phyloP scores from a whole-genome alignment of 1,140 invertebrate species.

The Lysiphlebus fabarum region DNA sequence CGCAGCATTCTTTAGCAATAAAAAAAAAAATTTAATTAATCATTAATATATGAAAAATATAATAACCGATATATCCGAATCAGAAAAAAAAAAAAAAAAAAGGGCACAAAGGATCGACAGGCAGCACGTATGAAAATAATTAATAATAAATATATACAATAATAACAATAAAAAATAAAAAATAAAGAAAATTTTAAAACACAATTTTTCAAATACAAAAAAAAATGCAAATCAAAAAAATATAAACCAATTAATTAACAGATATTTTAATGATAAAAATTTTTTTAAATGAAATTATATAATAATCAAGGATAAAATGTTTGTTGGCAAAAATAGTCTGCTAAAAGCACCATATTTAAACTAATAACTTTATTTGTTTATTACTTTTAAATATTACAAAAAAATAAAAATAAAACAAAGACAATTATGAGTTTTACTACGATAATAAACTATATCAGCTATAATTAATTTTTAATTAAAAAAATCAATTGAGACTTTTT shows the following conservation, averaged over 20 bases:
- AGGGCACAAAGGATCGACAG: constrained; percentile 25
- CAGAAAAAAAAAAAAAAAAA: neutral
- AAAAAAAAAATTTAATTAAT: constrained; percentile 13
- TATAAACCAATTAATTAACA: neutral
- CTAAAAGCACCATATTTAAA: too few relatives aligned
- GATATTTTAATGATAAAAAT: constrained; percentile 23
- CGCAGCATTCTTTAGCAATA: constrained; percentile 23
- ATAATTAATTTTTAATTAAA: constrained; percentile 12
- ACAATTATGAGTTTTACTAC: too few relatives aligned
- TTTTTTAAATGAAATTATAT: too few relatives aligned
- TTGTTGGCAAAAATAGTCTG: too few relatives aligned
- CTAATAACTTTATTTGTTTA: too few relatives aligned
- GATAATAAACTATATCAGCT: too few relatives aligned
- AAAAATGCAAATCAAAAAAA: constrained; percentile 4
- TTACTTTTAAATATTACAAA: too few relatives aligned
- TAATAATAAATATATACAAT: neutral
- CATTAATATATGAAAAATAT: constrained; percentile 12
- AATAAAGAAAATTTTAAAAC: neutral
- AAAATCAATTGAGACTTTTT: too few relatives aligned
- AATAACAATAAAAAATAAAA: constrained; percentile 15
- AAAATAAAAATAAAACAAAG: too few relatives aligned
- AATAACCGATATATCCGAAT: constrained; percentile 3
- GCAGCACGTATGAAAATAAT: constrained; percentile 18
- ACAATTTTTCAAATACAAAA: neutral
- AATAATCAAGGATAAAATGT: too few relatives aligned